These are phyloP conservation scores for Hesperophylax magnus DNA, from an alignment of 1,140 invertebrate genomes.

Conservation along the genomic window DNA sequence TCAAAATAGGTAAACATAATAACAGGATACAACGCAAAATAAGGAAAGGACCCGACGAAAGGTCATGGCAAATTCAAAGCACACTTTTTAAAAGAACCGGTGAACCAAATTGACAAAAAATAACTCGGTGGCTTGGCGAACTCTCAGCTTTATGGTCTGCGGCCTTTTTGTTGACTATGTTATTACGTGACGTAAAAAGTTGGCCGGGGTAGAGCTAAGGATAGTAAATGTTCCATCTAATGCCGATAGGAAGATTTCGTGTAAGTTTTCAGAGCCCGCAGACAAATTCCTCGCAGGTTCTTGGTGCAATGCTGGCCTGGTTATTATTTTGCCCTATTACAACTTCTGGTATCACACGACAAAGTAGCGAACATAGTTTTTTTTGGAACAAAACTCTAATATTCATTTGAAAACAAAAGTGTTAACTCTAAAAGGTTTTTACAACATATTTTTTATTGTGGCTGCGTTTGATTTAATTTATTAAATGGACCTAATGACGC, in stretches of 20 bases:
- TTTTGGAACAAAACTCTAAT: too few species aligned
- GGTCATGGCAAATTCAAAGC: neutral
- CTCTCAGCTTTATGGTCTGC: neutral
- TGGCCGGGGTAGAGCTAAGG: neutral
- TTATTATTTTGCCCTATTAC: too few species aligned
- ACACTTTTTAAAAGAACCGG: neutral
- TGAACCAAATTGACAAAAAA: constrained; percentile 22
- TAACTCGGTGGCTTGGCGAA: neutral
- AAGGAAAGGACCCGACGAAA: neutral
- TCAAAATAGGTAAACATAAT: too few species aligned
- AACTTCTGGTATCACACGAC: too few species aligned
- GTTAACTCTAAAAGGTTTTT: too few species aligned
- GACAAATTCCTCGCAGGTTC: neutral
- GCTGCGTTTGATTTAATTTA: too few species aligned
- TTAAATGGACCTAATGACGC: too few species aligned
- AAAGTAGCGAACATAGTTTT: too few species aligned
- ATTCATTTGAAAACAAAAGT: too few species aligned
- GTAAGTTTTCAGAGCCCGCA: neutral
- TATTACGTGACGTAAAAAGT: constrained; percentile 25
- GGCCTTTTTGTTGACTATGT: constrained; percentile 1
- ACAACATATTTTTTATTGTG: too few species aligned
- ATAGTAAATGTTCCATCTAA: neutral
- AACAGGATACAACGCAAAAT: too few species aligned
- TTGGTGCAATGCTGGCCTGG: neutral
- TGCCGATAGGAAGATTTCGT: neutral